phyloP scores from a whole-genome alignment of 1,140 invertebrate genomes.

The Nasonia longicornis region DNA sequence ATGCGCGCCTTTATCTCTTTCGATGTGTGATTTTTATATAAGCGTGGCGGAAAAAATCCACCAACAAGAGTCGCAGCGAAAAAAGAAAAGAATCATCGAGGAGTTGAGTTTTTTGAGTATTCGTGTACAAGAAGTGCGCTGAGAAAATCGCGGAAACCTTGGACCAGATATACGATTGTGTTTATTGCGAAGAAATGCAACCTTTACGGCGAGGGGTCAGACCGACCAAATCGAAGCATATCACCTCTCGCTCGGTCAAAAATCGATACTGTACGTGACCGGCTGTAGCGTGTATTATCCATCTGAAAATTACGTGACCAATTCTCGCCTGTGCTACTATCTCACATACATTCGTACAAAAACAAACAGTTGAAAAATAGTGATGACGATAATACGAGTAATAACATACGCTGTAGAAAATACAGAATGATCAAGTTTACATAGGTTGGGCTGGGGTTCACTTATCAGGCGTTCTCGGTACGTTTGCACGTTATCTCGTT shows the following conservation, averaged over 20 bases:
- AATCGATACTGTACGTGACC: not conserved
- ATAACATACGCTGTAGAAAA: not conserved
- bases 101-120: not conserved
- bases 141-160: conserved; percentile 26
- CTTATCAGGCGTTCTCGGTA: no score
- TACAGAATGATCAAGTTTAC: not conserved
- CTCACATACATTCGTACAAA: no score
- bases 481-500: no score
- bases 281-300: not conserved
- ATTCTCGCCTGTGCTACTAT: no score
- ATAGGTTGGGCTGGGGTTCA: no score
- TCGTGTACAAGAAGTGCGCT: not conserved
- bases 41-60: no score
- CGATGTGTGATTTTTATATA: not conserved
- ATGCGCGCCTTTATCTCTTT: not conserved
- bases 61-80: no score
- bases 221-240: not conserved
- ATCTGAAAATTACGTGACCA: no score
- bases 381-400: not conserved
- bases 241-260: not conserved
- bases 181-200: conserved; percentile 27
- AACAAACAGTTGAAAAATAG: no score
- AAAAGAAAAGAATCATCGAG: not conserved
- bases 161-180: not conserved
- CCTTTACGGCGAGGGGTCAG: not conserved